phyloP scores from a whole-genome alignment of 2,888 invertebrate species.

The Anaspis maculata region DNA sequence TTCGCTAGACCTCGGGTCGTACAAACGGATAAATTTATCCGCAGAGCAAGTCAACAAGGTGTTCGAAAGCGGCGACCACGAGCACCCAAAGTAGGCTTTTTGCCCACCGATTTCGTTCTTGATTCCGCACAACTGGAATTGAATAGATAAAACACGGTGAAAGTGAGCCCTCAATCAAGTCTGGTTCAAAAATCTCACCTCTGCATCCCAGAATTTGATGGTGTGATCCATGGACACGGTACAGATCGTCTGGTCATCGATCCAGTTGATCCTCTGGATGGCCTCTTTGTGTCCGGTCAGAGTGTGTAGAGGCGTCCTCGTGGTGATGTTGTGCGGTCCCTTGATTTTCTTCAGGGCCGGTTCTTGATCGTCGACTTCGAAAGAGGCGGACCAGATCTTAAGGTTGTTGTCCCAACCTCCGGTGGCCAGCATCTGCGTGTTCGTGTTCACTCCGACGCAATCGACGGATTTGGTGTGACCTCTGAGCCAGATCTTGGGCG shows the following conservation, averaged over 20 bases:
- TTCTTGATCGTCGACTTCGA: constrained; percentile 30
- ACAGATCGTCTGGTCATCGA: constrained; percentile 65
- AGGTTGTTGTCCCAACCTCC: constrained; percentile 91
- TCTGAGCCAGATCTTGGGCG: constrained; percentile 71
- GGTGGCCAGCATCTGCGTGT: constrained; percentile 60
- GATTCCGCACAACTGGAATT: constrained; percentile 59
- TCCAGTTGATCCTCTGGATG: constrained; percentile 79
- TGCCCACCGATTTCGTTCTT: constrained; percentile 79
- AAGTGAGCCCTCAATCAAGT: neutral
- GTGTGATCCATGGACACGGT: constrained; percentile 96
- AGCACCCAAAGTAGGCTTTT: constrained; percentile 82
- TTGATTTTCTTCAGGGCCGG: constrained; percentile 33
- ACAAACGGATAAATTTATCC: constrained; percentile 83
- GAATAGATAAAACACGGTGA: constrained; percentile 11
- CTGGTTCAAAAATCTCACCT: constrained; percentile 34
- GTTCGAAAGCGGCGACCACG: constrained; percentile 71
- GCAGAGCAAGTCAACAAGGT: constrained; percentile 79
- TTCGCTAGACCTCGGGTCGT: constrained; percentile 84
- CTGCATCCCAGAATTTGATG: constrained; percentile 88
- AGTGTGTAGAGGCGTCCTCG: constrained; percentile 73
- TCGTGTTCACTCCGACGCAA: constrained; percentile 69
- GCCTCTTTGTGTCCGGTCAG: constrained; percentile 90
- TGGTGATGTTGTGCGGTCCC: constrained; percentile 19
- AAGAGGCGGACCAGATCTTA: constrained; percentile 77
- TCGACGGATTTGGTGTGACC: constrained; percentile 93